These are phyloP conservation scores for Aulostomus chinensis DNA, from an alignment of 2,797 vertebrate genomes.

Conservation along the genomic window DNA sequence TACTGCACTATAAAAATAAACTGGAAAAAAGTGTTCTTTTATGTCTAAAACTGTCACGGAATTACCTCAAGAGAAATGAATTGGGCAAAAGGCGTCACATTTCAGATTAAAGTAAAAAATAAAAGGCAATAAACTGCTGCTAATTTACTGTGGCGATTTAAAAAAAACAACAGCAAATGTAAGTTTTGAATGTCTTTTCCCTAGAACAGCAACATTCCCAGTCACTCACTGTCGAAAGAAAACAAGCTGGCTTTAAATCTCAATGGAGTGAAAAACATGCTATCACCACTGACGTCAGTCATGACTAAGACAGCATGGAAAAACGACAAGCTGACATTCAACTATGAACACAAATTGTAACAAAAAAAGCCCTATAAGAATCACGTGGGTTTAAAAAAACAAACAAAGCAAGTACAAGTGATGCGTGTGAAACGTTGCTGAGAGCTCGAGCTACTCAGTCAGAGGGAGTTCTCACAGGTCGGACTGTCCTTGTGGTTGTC, in stretches of 20 bases:
- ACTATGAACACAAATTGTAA: constrained; percentile 33
- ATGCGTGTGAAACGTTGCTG: constrained; percentile 26
- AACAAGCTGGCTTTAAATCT: constrained; percentile 37
- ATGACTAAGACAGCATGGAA: constrained; percentile 6
- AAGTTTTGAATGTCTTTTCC: constrained; percentile 22
- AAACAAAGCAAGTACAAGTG: constrained; percentile 26
- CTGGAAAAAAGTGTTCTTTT: constrained; percentile 26
- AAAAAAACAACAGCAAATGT: constrained; percentile 30
- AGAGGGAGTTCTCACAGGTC: constrained; percentile 41
- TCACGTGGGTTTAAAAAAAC: constrained; percentile 18
- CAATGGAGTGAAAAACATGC: constrained; percentile 29
- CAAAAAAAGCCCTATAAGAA: constrained; percentile 16
- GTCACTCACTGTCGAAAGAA: too few species aligned
- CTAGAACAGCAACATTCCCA: constrained; percentile 44
- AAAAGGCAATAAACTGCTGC: constrained; percentile 24
- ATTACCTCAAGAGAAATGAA: constrained; percentile 14
- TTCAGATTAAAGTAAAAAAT: constrained; percentile 34
- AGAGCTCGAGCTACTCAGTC: constrained; percentile 13
- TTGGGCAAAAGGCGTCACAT: constrained; percentile 50
- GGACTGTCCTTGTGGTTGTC: constrained; percentile 37
- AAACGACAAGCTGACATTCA: constrained; percentile 35
- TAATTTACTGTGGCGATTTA: constrained; percentile 25
- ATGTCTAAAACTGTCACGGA: constrained; percentile 29
- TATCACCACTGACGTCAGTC: constrained; percentile 43
- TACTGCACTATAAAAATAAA: constrained; percentile 61